Evolutionary conservation across 1,140 invertebrate species (phyloP).

Genomic region (Drosophila saltans): DNA sequence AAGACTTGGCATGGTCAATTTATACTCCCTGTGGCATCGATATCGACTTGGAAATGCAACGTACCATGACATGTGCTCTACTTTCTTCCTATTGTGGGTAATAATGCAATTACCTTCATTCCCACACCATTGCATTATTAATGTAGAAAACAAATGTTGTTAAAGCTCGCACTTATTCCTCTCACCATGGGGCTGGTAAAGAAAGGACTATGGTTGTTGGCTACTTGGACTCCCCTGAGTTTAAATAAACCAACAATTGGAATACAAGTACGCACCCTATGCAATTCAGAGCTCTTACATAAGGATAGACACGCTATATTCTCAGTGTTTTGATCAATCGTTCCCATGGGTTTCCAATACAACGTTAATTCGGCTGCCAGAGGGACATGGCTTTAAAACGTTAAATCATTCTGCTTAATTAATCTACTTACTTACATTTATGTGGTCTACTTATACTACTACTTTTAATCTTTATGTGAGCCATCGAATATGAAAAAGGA

Average conservation of each 20-base stretch:
- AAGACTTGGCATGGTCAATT: conserved; percentile 31
- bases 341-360: neutral
- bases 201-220: neutral
- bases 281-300: conserved; percentile 26
- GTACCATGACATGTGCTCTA: conserved; percentile 50
- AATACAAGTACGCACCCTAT: conserved; percentile 15
- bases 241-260: conserved; percentile 15
- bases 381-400: too few relatives aligned
- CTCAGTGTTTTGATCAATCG: neutral
- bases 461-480: too few relatives aligned
- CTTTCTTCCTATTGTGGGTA: conserved; percentile 24
- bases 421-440: neutral
- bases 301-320: neutral
- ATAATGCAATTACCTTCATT: conserved; percentile 68
- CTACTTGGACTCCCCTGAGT: conserved; percentile 21
- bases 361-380: neutral
- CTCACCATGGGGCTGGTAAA: conserved; percentile 11
- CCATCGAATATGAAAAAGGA: too few relatives aligned
- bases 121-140: conserved; percentile 39
- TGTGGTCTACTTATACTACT: too few relatives aligned
- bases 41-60: conserved; percentile 49
- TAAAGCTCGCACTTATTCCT: conserved; percentile 41
- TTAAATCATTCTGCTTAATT: neutral
- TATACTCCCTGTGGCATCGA: conserved; percentile 24
- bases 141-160: conserved; percentile 50